Evolutionary conservation across 2,113 vertebrate genomes (phyloP).

Genomic region (Athene noctua): DNA sequence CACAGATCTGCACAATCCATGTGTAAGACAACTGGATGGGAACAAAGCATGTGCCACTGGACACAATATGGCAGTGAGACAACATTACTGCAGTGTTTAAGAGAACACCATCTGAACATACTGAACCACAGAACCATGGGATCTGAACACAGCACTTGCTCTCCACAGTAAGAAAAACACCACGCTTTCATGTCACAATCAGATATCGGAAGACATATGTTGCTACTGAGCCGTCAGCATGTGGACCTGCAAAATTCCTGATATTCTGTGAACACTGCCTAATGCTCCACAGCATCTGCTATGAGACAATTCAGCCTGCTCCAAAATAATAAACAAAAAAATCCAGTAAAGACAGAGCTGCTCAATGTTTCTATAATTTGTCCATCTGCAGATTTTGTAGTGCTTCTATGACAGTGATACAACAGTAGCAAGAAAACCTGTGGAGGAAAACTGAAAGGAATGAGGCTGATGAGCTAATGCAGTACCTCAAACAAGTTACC

Average conservation of each 20-base stretch:
- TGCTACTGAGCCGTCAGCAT: not conserved
- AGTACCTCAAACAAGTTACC: not conserved
- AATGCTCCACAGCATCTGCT: not conserved
- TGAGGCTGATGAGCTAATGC: not conserved
- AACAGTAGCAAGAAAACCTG: not conserved
- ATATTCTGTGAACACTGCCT: not conserved
- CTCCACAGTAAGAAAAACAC: not conserved
- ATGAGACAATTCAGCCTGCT: not conserved
- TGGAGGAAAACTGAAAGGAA: not conserved
- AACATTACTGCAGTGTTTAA: not conserved
- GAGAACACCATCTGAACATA: not conserved
- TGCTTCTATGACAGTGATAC: not conserved
- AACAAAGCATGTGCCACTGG: not conserved
- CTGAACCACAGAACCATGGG: not conserved
- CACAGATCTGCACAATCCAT: not conserved
- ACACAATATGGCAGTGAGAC: not conserved
- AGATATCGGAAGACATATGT: not conserved
- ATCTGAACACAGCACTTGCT: not conserved
- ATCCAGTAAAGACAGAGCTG: not conserved
- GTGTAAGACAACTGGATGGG: fast-evolving
- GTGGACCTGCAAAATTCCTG: not conserved
- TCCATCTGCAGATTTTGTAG: not conserved
- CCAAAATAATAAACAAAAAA: not conserved
- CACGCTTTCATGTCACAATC: not conserved
- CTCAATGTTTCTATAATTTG: not conserved